These are phyloP conservation scores for Thymelicus acteon DNA, from an alignment of 2,888 invertebrate genomes.

Conservation along the genomic window DNA sequence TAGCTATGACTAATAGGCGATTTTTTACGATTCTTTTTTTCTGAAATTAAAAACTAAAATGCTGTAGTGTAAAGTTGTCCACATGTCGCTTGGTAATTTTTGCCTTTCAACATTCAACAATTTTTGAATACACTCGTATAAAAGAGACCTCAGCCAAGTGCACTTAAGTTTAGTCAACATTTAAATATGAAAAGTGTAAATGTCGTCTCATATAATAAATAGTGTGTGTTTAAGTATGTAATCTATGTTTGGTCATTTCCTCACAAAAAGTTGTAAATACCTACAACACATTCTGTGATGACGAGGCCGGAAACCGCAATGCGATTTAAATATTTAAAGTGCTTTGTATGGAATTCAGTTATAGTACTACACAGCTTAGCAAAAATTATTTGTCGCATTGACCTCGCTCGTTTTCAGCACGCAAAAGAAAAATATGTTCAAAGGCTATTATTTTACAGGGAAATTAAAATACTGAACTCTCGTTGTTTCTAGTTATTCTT, in stretches of 20 bases:
- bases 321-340: conserved; percentile 30
- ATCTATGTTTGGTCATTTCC: neutral
- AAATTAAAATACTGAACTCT: conserved; percentile 28
- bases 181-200: neutral
- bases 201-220: too few relatives aligned
- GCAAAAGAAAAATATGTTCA: conserved; percentile 53
- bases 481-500: conserved; percentile 23
- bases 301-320: conserved; percentile 21
- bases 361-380: conserved; percentile 28
- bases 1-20: too few relatives aligned
- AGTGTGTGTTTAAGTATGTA: too few relatives aligned
- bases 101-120: too few relatives aligned
- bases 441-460: conserved; percentile 47
- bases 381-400: conserved; percentile 51
- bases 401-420: conserved; percentile 54
- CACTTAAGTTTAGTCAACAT: neutral
- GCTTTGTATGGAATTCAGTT: conserved; percentile 23
- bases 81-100: too few relatives aligned
- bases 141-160: neutral
- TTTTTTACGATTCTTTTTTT: too few relatives aligned
- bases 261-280: neutral
- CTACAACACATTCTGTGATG: conserved; percentile 3
- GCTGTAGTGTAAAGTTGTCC: too few relatives aligned
- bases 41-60: too few relatives aligned
- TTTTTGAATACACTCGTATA: neutral